phyloP scores from a whole-genome alignment of 2,797 vertebrate genomes.

The Catostomus latipinnis region DNA sequence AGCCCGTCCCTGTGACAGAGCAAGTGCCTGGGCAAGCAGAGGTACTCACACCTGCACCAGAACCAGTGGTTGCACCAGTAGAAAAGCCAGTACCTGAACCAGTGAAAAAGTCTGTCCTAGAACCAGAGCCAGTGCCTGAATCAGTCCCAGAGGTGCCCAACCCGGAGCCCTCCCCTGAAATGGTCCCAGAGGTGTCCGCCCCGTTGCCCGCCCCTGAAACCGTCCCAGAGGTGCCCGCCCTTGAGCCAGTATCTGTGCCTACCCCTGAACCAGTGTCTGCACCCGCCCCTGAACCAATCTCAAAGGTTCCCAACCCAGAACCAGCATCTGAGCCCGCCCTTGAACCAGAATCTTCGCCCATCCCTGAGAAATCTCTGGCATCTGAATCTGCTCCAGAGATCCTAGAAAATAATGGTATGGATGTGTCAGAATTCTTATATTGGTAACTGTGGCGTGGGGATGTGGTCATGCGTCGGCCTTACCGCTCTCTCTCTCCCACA shows the following conservation, averaged over 20 bases:
- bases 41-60: not conserved
- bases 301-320: not conserved
- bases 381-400: slow-evolving; percentile 12
- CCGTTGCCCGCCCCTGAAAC: not conserved
- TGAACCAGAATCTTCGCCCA: not conserved
- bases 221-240: not conserved
- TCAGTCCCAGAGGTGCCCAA: slow-evolving; percentile 6
- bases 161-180: not conserved
- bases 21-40: slow-evolving; percentile 33
- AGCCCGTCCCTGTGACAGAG: slow-evolving; percentile 39
- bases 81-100: not conserved
- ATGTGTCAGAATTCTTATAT: not conserved
- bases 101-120: slow-evolving; percentile 4
- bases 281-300: not conserved
- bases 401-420: slow-evolving; percentile 38
- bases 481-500: too few relatives aligned
- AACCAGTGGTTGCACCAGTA: slow-evolving; percentile 3
- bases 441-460: too few relatives aligned
- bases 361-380: not conserved
- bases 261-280: not conserved
- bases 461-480: too few relatives aligned
- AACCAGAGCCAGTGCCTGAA: slow-evolving; percentile 39
- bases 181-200: not conserved
- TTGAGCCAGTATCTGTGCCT: not conserved
- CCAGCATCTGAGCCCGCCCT: not conserved